phyloP scores from a whole-genome alignment of 2,797 vertebrate genomes.

The Cyprinella venusta region DNA sequence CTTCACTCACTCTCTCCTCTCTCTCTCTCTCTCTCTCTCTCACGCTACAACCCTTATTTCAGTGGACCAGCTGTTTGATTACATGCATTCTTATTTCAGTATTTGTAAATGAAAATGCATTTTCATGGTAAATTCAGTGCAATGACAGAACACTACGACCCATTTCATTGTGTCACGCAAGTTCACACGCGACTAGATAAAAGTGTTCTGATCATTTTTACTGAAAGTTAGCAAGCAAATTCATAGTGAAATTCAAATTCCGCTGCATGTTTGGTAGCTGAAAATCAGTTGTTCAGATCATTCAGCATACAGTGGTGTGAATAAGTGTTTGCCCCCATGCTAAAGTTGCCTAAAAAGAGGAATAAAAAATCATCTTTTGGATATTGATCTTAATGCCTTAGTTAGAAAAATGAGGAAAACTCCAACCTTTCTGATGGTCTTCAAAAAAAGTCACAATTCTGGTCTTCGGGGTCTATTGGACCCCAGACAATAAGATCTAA shows the following conservation, averaged over 20 bases:
- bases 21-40: constrained; percentile 23
- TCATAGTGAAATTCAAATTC: background rate
- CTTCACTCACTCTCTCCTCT: constrained; percentile 37
- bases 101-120: background rate
- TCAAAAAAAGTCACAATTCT: too few relatives aligned
- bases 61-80: constrained; percentile 4
- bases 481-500: too few relatives aligned
- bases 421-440: too few relatives aligned
- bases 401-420: too few relatives aligned
- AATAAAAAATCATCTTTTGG: too few relatives aligned
- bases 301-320: too few relatives aligned
- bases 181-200: background rate
- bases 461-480: too few relatives aligned
- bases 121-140: background rate
- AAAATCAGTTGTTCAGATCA: too few relatives aligned
- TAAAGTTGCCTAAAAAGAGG: too few relatives aligned
- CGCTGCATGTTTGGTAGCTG: too few relatives aligned
- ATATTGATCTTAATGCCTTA: too few relatives aligned
- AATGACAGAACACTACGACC: background rate
- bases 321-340: too few relatives aligned
- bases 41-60: background rate
- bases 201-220: background rate
- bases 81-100: background rate
- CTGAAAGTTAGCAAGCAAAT: background rate
- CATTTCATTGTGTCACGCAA: background rate